Evolutionary conservation across 2,888 invertebrate species (phyloP).

Genomic region (Drosophila pseudotakahashii): DNA sequence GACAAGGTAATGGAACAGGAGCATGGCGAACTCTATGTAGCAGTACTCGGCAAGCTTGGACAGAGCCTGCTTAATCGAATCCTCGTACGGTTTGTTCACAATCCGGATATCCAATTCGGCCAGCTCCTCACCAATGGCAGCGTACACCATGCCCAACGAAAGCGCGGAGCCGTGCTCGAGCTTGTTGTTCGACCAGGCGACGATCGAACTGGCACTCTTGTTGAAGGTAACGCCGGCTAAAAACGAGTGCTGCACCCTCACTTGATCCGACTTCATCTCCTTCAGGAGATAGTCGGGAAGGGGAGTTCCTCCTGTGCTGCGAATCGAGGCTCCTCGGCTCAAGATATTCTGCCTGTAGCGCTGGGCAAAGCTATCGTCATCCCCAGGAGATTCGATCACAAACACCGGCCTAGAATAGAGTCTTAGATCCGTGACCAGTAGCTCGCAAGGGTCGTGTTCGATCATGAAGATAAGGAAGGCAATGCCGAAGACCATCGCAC

Average conservation of each 20-base stretch:
- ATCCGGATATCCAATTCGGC: conserved; percentile 75
- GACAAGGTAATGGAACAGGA: conserved; percentile 83
- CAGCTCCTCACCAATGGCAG: conserved; percentile 36
- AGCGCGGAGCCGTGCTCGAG: conserved; percentile 52
- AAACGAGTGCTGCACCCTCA: background rate
- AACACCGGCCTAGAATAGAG: background rate
- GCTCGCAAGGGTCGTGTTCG: fast-evolving
- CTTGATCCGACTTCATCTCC: background rate
- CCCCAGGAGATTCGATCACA: background rate
- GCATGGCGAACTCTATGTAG: conserved; percentile 1
- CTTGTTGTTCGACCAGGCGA: conserved; percentile 54
- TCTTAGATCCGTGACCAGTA: background rate
- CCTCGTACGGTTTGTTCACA: conserved; percentile 87
- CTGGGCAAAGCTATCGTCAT: background rate
- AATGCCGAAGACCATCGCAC: conserved; percentile 2
- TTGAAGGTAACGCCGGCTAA: conserved; percentile 43
- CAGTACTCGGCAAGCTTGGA: fast-evolving
- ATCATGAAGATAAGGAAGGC: fast-evolving
- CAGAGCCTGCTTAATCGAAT: fast-evolving
- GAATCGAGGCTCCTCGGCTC: background rate
- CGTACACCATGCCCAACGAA: conserved; percentile 45
- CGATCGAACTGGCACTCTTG: background rate
- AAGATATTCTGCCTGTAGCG: background rate
- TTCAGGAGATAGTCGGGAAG: background rate
- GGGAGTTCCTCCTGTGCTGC: background rate